Base-by-base conservation (phyloP, 2,888 invertebrate species). In the Tortrix viridana region DNA sequence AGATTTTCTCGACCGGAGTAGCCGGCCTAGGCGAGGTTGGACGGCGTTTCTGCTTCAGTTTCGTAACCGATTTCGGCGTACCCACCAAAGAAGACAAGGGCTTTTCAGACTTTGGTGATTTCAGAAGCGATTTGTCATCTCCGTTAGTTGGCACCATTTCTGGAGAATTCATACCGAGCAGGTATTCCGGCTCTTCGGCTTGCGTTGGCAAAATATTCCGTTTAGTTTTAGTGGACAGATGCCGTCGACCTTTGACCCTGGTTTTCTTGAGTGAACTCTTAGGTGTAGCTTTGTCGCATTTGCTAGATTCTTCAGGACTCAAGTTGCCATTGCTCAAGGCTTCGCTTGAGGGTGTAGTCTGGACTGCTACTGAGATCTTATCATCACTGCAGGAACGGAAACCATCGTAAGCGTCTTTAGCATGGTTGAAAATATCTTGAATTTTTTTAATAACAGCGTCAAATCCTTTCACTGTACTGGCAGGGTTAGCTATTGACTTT, bases 201-300 rank as follows among this genome's bases (percentile, higher is more conserved):
- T 92, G 92, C 0, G 90, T 88, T 0, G 92, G 92, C 19, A 92
- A 67, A 20, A 92, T 71, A 0, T 90, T 88, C 1, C 91, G 80
- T 68, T 92, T 92, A 1, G 89, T 89, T 72, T 92, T 92, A 5
- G 85, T 84, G 0, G 85, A 81, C 37, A 92, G 77, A 18, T 85
- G 89, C 67, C 93, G 78, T 22, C 92, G 78, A 50, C 93, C 90
- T 48, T 92, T 89, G 0, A 88, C 84, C 1, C 86, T 74, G 2
- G 87, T 83, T 67, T 91, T 90, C 67, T 93, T 93, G 32, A 93
- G 79, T 0, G 92, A 92, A 65, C 92, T 93, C 74, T 93, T 93
- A 1, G 94, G 93, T 0, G 94, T 94, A 0, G 77, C 77, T 20
- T 86, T 84, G 60, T 92, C 90, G 52, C 86, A 83, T 72, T 88